Conservation (phyloP, 2,797 vertebrate genomes). For the Sebastes variabilis region DNA sequence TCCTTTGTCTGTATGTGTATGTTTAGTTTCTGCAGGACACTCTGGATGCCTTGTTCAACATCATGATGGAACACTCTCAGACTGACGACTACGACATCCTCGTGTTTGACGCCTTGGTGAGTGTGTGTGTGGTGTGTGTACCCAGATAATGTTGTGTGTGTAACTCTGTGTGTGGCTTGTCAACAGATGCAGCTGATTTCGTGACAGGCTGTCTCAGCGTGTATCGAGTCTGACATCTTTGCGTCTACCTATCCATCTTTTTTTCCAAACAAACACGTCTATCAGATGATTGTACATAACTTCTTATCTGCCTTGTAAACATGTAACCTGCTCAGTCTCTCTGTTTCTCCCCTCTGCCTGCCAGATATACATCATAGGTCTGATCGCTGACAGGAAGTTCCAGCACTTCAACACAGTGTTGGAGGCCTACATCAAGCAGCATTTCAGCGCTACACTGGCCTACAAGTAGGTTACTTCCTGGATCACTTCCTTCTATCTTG, state of each 20-base stretch:
- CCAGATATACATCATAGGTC: conserved; percentile 96
- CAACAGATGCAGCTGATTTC: conserved; percentile 29
- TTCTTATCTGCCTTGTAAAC: conserved; percentile 23
- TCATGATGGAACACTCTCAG: conserved; percentile 99
- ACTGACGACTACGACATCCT: conserved; percentile 95
- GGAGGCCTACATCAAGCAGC: conserved; percentile 98
- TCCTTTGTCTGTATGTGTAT: not conserved
- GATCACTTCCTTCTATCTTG: not conserved
- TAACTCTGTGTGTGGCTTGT: conserved; percentile 1
- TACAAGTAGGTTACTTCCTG: conserved; percentile 90
- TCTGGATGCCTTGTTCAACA: conserved; percentile 97
- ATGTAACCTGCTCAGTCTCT: not conserved
- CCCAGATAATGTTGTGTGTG: not conserved
- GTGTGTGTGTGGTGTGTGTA: conserved; percentile 32
- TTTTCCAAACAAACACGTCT: conserved; percentile 27
- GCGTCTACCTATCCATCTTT: conserved; percentile 22
- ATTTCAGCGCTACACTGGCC: conserved; percentile 97
- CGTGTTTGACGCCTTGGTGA: conserved; percentile 97
- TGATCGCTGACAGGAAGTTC: conserved; percentile 98
- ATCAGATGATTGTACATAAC: conserved; percentile 22
- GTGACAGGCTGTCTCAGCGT: conserved; percentile 36
- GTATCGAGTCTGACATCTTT: conserved; percentile 12
- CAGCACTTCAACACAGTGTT: conserved; percentile 98
- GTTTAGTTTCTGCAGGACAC: conserved; percentile 96
- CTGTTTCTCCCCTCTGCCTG: conserved; percentile 28